phyloP scores from a whole-genome alignment of 2,797 vertebrate species.

The Limnodromus scolopaceus region DNA sequence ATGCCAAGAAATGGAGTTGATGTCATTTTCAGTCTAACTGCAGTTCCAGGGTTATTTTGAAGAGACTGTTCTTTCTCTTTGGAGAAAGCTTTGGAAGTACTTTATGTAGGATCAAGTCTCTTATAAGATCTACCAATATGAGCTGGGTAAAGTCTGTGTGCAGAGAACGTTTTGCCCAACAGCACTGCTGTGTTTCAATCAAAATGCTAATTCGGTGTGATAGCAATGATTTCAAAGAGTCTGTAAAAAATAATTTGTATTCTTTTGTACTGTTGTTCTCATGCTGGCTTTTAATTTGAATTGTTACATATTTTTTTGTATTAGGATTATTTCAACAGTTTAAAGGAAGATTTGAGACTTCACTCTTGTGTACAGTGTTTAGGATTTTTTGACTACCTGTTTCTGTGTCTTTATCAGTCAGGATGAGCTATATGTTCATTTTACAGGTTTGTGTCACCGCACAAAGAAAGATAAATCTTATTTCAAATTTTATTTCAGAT shows the following conservation, averaged over 20 bases:
- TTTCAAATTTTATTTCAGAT: constrained; percentile 79
- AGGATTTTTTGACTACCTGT: background rate
- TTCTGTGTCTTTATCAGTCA: background rate
- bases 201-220: background rate
- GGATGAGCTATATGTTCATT: background rate
- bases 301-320: background rate
- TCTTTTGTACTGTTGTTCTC: background rate
- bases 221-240: background rate
- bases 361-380: background rate
- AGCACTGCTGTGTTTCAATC: background rate
- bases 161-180: background rate
- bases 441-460: background rate
- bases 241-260: accelerated
- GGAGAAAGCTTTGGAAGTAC: background rate
- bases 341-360: background rate
- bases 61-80: background rate
- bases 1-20: background rate
- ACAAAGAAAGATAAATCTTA: background rate
- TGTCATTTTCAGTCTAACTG: background rate
- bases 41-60: background rate
- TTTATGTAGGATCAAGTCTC: background rate
- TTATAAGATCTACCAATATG: background rate
- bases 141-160: background rate
- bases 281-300: background rate
- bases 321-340: background rate